A percentile compares a stretch with the other conserved stretches of the same genome.
These are phyloP conservation scores for Amia ocellicauda DNA, from an alignment of 2,113 vertebrate genomes.

Conservation along the genomic window DNA sequence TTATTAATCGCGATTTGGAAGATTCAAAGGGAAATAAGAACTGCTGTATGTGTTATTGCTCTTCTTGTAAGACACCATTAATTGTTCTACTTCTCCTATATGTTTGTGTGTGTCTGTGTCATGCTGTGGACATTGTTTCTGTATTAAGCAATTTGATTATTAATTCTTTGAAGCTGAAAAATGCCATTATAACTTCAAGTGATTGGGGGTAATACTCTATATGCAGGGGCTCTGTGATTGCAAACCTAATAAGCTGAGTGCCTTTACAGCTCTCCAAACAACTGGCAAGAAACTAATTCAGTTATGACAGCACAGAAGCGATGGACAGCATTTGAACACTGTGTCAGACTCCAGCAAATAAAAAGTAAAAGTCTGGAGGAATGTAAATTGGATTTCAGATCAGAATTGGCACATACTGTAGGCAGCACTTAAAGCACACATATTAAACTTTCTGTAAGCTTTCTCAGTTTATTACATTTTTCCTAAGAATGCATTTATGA, in stretches of 20 bases:
- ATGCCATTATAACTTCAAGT: background rate
- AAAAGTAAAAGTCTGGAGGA: background rate
- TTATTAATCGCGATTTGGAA: too few relatives aligned
- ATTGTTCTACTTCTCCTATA: too few relatives aligned
- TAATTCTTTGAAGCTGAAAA: constrained; percentile 1
- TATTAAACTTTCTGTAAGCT: too few relatives aligned
- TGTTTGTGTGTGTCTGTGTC: too few relatives aligned
- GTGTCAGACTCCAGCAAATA: background rate
- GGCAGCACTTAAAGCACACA: too few relatives aligned
- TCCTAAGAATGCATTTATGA: too few relatives aligned
- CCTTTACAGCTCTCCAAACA: background rate
- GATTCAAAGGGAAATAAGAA: too few relatives aligned
- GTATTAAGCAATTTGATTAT: too few relatives aligned
- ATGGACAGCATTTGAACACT: constrained; percentile 3
- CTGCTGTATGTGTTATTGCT: too few relatives aligned
- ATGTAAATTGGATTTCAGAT: background rate
- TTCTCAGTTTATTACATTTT: too few relatives aligned
- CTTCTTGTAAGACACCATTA: too few relatives aligned
- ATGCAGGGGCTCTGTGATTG: background rate
- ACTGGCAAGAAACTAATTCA: background rate
- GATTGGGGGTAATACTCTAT: background rate
- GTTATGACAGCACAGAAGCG: background rate
- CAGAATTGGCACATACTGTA: background rate
- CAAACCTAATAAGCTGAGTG: constrained; percentile 8
- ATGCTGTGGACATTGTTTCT: too few relatives aligned